These are phyloP conservation scores for Triplophysa bombifrons DNA, from an alignment of 2,797 vertebrate genomes.

Conservation along the genomic window DNA sequence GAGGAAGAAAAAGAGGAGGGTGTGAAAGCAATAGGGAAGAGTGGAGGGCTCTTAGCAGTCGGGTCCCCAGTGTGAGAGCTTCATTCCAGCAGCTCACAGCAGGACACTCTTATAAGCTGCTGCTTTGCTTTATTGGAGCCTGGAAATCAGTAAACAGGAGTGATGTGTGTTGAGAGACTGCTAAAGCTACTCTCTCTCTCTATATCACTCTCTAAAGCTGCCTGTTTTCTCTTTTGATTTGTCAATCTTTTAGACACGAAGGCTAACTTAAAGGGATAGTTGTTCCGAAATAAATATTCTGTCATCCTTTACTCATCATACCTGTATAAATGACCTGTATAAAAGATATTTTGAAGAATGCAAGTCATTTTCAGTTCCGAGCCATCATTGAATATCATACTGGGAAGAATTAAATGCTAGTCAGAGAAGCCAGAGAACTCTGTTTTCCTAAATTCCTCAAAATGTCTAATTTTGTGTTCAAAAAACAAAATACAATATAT, in stretches of 20 bases:
- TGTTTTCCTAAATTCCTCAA: too few species aligned
- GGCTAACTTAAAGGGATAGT: not conserved
- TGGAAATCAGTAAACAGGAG: constrained; percentile 53
- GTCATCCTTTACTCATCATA: too few species aligned
- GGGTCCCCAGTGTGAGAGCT: constrained; percentile 29
- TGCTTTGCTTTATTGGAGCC: constrained; percentile 47
- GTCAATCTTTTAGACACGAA: constrained; percentile 6
- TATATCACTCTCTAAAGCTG: constrained; percentile 31
- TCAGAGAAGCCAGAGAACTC: too few species aligned
- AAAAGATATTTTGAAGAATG: too few species aligned
- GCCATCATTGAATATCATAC: too few species aligned
- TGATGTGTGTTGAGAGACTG: constrained; percentile 32
- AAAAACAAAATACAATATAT: too few species aligned
- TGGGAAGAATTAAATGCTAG: too few species aligned
- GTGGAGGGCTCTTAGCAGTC: constrained; percentile 30
- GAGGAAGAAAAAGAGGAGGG: constrained; percentile 1
- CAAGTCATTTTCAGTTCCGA: too few species aligned
- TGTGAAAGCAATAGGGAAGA: constrained; percentile 12
- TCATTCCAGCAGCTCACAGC: constrained; percentile 23
- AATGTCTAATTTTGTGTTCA: too few species aligned
- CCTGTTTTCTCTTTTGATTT: constrained; percentile 36
- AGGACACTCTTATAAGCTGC: constrained; percentile 35
- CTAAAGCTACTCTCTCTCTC: constrained; percentile 40
- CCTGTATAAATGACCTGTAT: too few species aligned
- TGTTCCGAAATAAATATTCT: too few species aligned